Conservation (phyloP, 1,140 invertebrate genomes). For the Drosophila punjabiensis region DNA sequence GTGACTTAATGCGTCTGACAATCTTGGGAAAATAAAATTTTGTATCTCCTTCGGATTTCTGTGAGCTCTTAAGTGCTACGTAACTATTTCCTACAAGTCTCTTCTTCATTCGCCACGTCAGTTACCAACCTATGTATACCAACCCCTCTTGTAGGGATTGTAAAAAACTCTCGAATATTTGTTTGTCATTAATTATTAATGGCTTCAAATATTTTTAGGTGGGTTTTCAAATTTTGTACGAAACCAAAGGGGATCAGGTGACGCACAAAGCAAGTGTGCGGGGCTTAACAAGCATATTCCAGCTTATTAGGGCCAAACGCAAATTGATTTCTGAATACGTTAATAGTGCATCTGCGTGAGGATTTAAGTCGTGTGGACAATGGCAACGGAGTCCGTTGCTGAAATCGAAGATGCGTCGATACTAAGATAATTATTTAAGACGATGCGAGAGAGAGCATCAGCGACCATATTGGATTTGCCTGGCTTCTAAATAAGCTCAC, state of each 20-base stretch:
- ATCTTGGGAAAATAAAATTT: no score
- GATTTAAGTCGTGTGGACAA: conserved; percentile 1
- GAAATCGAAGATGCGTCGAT: not conserved
- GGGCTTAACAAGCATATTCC: no score
- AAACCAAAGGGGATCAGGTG: no score
- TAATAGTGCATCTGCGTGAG: conserved; percentile 21
- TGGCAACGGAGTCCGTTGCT: conserved; percentile 14
- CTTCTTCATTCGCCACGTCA: not conserved
- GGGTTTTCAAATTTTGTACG: no score
- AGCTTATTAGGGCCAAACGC: no score
- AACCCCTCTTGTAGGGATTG: no score
- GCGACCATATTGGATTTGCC: conserved; percentile 4
- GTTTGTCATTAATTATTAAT: conserved; percentile 1
- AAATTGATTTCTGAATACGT: conserved; percentile 46
- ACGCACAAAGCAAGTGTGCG: not conserved
- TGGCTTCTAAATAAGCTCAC: conserved; percentile 3
- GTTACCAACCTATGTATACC: no score
- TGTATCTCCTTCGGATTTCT: no score
- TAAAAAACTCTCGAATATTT: no score
- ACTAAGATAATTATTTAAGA: conserved; percentile 19
- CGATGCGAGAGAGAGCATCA: conserved; percentile 58
- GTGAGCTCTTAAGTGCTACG: no score
- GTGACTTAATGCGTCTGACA: no score
- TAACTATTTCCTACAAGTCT: not conserved
- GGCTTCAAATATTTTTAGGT: not conserved